Conservation (phyloP, 2,797 vertebrate species). For the Knipowitschia caucasica region DNA sequence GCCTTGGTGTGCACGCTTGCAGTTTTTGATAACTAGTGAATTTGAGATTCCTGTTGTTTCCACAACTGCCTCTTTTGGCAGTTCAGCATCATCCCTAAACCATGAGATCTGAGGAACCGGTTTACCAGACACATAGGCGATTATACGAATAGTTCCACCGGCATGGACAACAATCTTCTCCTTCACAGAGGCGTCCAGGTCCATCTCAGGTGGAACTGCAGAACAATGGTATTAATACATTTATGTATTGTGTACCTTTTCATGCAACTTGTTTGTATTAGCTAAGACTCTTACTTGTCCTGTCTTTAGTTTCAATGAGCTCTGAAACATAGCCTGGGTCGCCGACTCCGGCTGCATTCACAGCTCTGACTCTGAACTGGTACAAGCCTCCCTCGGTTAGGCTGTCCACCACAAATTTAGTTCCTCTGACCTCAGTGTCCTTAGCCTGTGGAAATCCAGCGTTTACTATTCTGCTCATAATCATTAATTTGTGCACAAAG, state of each 20-base stretch:
- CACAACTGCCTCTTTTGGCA: conserved; percentile 89
- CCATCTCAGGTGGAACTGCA: conserved; percentile 90
- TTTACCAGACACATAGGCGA: conserved; percentile 96
- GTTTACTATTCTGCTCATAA: not conserved
- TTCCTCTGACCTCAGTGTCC: conserved; percentile 96
- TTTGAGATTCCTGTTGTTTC: conserved; percentile 95
- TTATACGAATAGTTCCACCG: conserved; percentile 92
- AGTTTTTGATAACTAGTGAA: conserved; percentile 93
- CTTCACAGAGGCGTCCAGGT: conserved; percentile 91
- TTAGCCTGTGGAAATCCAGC: conserved; percentile 79
- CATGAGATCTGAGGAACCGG: conserved; percentile 88
- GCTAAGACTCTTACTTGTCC: conserved; percentile 82
- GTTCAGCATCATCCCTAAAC: conserved; percentile 84
- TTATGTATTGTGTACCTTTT: not conserved
- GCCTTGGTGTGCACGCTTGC: conserved; percentile 90
- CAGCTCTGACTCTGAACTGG: conserved; percentile 91
- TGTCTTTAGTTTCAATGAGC: conserved; percentile 91
- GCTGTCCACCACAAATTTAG: conserved; percentile 88
- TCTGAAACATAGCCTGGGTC: conserved; percentile 91
- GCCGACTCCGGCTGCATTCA: conserved; percentile 90
- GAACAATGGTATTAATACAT: not conserved
- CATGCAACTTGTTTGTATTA: not conserved
- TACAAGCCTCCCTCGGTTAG: conserved; percentile 93
- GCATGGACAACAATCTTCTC: conserved; percentile 97
- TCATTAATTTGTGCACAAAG: not conserved